Conservation (phyloP, 1,140 invertebrate species). For the Dinoponera quadriceps region DNA sequence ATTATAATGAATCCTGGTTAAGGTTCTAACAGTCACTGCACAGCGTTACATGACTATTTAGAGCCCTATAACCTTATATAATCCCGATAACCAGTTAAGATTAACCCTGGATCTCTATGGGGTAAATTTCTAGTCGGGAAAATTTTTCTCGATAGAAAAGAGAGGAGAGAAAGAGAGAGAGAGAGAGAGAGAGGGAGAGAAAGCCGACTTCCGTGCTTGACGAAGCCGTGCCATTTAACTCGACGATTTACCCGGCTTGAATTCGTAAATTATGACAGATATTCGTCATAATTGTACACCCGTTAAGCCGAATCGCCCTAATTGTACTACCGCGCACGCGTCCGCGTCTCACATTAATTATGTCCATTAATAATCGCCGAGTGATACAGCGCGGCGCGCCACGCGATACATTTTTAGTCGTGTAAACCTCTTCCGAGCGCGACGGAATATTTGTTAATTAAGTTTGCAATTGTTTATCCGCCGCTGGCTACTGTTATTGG, state of each 20-base stretch:
- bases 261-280: slow-evolving; percentile 55
- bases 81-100: too few relatives aligned
- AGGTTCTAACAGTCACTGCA: too few relatives aligned
- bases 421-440: slow-evolving; percentile 3
- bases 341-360: slow-evolving; percentile 54
- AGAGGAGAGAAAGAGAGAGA: background rate
- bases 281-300: slow-evolving; percentile 54
- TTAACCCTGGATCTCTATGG: too few relatives aligned
- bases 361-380: slow-evolving; percentile 49
- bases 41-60: too few relatives aligned
- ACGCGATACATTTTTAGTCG: slow-evolving; percentile 34
- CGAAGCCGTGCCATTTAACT: slow-evolving; percentile 19
- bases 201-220: too few relatives aligned
- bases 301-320: slow-evolving; percentile 55
- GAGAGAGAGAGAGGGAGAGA: background rate
- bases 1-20: too few relatives aligned
- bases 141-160: too few relatives aligned
- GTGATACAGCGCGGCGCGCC: background rate
- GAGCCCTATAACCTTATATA: too few relatives aligned
- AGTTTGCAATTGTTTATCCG: background rate
- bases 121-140: too few relatives aligned
- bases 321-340: slow-evolving; percentile 41
- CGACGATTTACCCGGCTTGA: slow-evolving; percentile 36
- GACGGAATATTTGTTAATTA: slow-evolving; percentile 39
- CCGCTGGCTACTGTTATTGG: background rate